Evolutionary conservation across 2,113 vertebrate genomes (phyloP).

Genomic region (Orycteropus afer): DNA sequence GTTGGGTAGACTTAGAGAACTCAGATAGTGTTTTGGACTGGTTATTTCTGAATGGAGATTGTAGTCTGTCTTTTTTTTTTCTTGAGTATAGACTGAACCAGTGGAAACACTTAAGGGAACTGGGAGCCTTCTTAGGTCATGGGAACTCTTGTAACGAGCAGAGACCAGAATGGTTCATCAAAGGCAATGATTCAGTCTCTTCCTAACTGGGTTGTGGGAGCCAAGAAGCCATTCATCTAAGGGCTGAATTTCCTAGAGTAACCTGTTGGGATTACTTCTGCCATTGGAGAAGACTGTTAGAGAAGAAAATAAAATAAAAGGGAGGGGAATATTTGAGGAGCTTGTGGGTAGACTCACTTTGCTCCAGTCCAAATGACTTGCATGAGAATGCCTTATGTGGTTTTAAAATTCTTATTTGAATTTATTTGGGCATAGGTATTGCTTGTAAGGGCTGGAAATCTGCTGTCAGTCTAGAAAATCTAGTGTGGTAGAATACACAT

Average conservation of each 20-base stretch:
- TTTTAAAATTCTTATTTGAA: not conserved
- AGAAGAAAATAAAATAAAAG: not conserved
- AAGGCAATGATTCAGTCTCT: not conserved
- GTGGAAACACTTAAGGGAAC: not conserved
- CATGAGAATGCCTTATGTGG: not conserved
- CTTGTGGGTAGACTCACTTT: not conserved
- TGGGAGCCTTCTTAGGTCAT: not conserved
- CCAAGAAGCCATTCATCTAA: not conserved
- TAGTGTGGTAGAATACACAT: not conserved
- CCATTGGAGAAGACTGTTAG: not conserved
- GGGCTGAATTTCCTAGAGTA: not conserved
- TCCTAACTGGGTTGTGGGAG: not conserved
- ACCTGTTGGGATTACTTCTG: not conserved
- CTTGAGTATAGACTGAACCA: not conserved
- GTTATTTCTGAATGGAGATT: not conserved
- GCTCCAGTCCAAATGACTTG: not conserved
- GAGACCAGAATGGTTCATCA: not conserved
- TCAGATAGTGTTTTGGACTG: not conserved
- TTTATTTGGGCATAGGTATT: not conserved
- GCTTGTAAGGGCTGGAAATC: not conserved
- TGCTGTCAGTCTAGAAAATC: not conserved
- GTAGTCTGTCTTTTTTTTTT: conserved; percentile 1
- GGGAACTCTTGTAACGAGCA: not conserved
- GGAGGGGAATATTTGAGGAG: not conserved
- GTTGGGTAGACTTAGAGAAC: conserved; percentile 25